phyloP scores from a whole-genome alignment of 1,140 invertebrate species.

The Heliothis subflexa region DNA sequence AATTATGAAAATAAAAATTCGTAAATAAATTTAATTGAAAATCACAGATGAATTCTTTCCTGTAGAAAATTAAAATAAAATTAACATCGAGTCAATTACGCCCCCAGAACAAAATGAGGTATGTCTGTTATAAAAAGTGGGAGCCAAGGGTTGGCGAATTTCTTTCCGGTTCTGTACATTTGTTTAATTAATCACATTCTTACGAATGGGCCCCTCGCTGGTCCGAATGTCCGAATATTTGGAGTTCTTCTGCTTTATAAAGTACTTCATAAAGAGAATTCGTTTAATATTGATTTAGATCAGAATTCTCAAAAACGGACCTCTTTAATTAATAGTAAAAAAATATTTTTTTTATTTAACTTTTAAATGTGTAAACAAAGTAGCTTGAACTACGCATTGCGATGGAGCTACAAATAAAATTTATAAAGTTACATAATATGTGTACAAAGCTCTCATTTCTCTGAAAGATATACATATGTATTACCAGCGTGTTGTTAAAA shows the following conservation, averaged over 20 bases:
- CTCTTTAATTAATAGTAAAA: no score
- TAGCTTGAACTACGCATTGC: no score
- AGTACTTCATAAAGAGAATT: constrained; percentile 29
- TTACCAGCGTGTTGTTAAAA: no score
- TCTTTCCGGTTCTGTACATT: constrained; percentile 81
- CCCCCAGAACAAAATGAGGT: constrained; percentile 76
- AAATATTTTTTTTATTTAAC: no score
- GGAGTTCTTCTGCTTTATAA: constrained; percentile 64
- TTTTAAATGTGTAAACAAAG: no score
- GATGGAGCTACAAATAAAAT: no score
- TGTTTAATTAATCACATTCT: constrained; percentile 86
- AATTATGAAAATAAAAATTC: background rate
- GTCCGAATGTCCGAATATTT: constrained; percentile 82
- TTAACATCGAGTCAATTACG: constrained; percentile 79
- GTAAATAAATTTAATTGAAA: constrained; percentile 28
- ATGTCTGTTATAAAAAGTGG: constrained; percentile 77
- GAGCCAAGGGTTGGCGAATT: constrained; percentile 79
- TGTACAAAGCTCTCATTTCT: no score
- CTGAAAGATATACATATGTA: no score
- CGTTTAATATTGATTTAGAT: constrained; percentile 41
- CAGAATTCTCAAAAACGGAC: background rate
- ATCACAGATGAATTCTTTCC: constrained; percentile 58
- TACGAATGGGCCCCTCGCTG: constrained; percentile 71
- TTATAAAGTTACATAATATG: no score
- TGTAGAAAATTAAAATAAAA: constrained; percentile 73